Percentiles rank a stretch among this genome's conserved stretches.
These are phyloP conservation scores for Blomia tropicalis DNA, from an alignment of 2,888 invertebrate species.

Conservation along the genomic window DNA sequence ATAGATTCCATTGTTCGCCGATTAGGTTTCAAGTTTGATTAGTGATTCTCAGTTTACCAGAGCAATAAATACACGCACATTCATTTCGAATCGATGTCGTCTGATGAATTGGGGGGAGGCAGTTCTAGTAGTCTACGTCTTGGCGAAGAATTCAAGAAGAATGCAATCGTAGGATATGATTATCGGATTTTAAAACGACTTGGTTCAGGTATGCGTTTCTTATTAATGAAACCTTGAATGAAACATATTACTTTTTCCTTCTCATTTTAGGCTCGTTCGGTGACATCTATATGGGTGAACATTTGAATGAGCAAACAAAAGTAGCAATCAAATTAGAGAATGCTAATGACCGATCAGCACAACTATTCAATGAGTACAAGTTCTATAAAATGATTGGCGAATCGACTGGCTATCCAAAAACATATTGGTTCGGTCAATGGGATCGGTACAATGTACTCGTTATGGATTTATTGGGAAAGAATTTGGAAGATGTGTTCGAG, in stretches of 20 bases:
- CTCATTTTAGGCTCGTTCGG: slow-evolving; percentile 6
- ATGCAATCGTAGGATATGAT: neutral
- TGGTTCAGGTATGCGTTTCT: slow-evolving; percentile 4
- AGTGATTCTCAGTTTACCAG: too few relatives aligned
- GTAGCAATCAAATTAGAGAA: slow-evolving; percentile 5
- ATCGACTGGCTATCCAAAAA: neutral
- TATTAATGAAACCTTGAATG: too few relatives aligned
- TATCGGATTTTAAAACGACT: slow-evolving; percentile 6
- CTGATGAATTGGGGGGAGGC: slow-evolving; percentile 7
- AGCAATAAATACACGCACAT: too few relatives aligned
- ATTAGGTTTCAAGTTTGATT: too few relatives aligned
- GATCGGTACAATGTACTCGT: slow-evolving; percentile 3
- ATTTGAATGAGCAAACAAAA: neutral
- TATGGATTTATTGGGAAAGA: slow-evolving; percentile 8
- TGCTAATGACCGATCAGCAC: neutral
- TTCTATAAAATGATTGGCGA: neutral
- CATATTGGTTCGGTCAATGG: slow-evolving; percentile 13
- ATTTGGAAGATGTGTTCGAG: slow-evolving; percentile 9
- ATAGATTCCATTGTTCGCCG: too few relatives aligned
- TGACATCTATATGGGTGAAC: neutral
- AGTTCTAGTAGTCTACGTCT: neutral
- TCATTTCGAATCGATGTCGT: too few relatives aligned
- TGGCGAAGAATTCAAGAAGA: neutral
- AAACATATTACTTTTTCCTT: neutral
- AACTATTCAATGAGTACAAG: neutral